Evolutionary conservation across 2,888 invertebrate genomes (phyloP).

Genomic region (Lochmaea capreae): DNA sequence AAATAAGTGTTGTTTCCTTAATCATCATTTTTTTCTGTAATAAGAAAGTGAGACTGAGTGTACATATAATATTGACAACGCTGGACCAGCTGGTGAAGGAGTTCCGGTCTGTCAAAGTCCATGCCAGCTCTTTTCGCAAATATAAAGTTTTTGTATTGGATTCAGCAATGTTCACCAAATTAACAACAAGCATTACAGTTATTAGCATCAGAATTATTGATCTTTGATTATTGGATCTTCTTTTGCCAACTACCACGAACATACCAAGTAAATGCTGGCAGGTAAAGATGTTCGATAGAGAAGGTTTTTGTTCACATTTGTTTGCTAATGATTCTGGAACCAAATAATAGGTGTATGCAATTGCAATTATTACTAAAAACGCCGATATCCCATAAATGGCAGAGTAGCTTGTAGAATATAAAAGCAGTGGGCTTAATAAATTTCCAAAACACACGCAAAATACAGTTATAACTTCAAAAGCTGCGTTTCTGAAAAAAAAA

Average conservation of each 20-base stretch:
- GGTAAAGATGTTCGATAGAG: not conserved
- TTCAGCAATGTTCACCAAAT: not conserved
- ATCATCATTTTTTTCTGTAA: slow-evolving; percentile 11
- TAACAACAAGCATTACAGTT: not conserved
- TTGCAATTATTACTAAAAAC: not conserved
- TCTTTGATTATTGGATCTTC: slow-evolving; percentile 11
- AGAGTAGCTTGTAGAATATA: slow-evolving; percentile 19
- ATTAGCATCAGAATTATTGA: not conserved
- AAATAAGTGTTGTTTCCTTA: not conserved
- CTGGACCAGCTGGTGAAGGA: slow-evolving; percentile 1
- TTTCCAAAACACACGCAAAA: not conserved
- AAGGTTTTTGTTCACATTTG: not conserved
- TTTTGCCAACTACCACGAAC: slow-evolving; percentile 10
- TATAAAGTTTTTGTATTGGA: slow-evolving; percentile 11
- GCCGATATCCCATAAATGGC: not conserved
- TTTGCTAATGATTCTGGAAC: slow-evolving; percentile 12
- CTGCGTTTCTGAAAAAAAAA: slow-evolving; percentile 15
- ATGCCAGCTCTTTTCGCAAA: slow-evolving; percentile 1
- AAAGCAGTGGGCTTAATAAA: not conserved
- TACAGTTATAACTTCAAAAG: slow-evolving; percentile 7
- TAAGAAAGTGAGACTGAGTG: slow-evolving; percentile 2
- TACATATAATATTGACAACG: not conserved
- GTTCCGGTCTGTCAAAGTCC: slow-evolving; percentile 14
- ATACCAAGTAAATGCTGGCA: not conserved
- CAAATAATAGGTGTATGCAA: slow-evolving; percentile 4